Base-by-base conservation (phyloP, 2,888 invertebrate genomes). In the Pristionchus fissidentatus region DNA sequence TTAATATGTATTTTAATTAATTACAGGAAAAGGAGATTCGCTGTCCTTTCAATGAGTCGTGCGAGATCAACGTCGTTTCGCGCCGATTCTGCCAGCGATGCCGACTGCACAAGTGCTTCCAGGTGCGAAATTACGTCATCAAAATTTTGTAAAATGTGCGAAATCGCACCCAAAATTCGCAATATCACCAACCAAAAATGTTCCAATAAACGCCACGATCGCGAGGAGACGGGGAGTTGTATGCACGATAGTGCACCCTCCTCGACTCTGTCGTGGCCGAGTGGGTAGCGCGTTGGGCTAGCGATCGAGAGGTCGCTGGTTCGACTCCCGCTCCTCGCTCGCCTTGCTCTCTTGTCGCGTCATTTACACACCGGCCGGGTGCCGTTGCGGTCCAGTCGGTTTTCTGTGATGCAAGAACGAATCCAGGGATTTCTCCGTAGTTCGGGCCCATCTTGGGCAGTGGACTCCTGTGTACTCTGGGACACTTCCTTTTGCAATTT, bases 11-110 rank as follows among this genome's bases (percentile, higher is more conserved):
- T 29, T 29, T 29, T 13, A 41, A 70, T n/a, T 19, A 8, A 13
- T 70, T 22, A 13, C 77, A 85, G 85, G 86, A 89, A 57, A 87
- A 90, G 87, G 91, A 91, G 73, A 90, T 92, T 60, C 89, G 85
- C 29, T 91, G 91, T 79, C 91, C 91, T 15, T 91, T 91, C 84
- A 89, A 88, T 83, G 89, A 89, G 70, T 84, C 88, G 29, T 91
- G 91, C 78, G 90, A 91, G 46, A 91, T 91, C 77, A 91, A 90
- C 84, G 84, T 87, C 43, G 88, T 91, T 3, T 98, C 98, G 0
- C 94, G 98, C 75, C 94, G 98, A 26, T 98, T 98, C 93, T 98
- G 98, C 93, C 97, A 98, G 91, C 96, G 96, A 94, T 98, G 98
- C 93, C 95, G 98, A 0, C 94, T 98, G 81, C 95, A 96, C 91